Evolutionary conservation across 2,888 invertebrate genomes (phyloP).

Genomic region (Pristionchus arcanus): DNA sequence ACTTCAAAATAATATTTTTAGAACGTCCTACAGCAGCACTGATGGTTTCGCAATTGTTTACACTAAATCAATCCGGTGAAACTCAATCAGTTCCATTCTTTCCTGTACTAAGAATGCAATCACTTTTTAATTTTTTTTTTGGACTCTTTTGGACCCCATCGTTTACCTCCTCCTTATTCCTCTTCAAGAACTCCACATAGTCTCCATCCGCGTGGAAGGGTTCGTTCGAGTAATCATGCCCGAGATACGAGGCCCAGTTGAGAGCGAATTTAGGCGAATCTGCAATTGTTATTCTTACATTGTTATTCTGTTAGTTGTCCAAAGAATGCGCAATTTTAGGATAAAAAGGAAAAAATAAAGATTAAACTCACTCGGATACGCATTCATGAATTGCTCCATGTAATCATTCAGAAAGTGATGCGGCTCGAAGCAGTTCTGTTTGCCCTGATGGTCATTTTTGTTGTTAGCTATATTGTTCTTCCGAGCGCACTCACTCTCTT

Average conservation of each 20-base stretch:
- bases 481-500: too few species aligned
- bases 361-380: constrained; percentile 44
- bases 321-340: too few species aligned
- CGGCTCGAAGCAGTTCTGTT: constrained; percentile 9
- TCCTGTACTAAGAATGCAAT: too few species aligned
- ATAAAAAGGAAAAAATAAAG: too few species aligned
- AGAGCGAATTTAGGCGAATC: constrained; percentile 48
- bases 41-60: not conserved
- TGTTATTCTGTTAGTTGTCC: too few species aligned
- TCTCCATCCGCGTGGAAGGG: constrained; percentile 44
- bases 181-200: constrained; percentile 20
- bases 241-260: not conserved
- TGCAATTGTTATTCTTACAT: not conserved
- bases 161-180: constrained; percentile 35
- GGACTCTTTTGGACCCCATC: too few species aligned
- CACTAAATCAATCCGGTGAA: not conserved
- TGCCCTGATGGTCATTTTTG: not conserved
- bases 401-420: constrained; percentile 29
- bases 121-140: too few species aligned
- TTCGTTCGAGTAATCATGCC: constrained; percentile 21
- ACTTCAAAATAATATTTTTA: not conserved
- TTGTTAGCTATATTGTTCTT: too few species aligned
- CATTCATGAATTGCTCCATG: constrained; percentile 37
- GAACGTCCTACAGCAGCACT: not conserved
- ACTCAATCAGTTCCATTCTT: too few species aligned